Conservation (phyloP, 2,797 vertebrate genomes). For the Catostomus latipinnis region DNA sequence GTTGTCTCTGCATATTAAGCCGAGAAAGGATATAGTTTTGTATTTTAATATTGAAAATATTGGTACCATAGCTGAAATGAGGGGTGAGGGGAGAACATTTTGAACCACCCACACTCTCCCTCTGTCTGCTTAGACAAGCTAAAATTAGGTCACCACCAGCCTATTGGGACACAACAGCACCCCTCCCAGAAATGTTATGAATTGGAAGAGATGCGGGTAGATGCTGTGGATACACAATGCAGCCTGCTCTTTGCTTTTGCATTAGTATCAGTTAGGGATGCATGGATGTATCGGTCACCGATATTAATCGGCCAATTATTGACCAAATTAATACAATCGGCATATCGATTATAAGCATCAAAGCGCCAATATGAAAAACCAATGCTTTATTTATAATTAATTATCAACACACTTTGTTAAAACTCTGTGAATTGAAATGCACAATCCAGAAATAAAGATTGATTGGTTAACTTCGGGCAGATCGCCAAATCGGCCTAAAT, state of each 20-base stretch:
- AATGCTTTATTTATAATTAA: no score
- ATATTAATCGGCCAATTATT: no score
- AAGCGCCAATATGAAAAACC: no score
- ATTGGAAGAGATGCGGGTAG: conserved; percentile 20
- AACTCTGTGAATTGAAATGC: no score
- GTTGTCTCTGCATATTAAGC: no score
- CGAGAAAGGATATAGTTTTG: neutral
- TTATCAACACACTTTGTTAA: no score
- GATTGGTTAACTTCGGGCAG: no score
- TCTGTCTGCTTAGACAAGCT: conserved; percentile 41
- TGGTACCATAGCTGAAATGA: neutral
- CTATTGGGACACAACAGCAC: conserved; percentile 56
- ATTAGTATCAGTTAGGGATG: neutral
- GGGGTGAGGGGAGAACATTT: conserved; percentile 36
- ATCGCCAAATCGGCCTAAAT: no score
- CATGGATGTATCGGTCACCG: no score
- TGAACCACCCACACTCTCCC: neutral
- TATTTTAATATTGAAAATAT: neutral
- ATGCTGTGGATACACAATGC: neutral
- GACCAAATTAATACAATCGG: no score
- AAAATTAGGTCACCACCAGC: conserved; percentile 67
- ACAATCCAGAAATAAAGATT: no score
- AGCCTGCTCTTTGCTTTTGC: neutral
- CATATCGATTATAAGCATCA: no score
- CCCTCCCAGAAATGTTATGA: conserved; percentile 33